Evolutionary conservation across 2,797 vertebrate genomes (phyloP).

Genomic region (Pantherophis vulpinus): DNA sequence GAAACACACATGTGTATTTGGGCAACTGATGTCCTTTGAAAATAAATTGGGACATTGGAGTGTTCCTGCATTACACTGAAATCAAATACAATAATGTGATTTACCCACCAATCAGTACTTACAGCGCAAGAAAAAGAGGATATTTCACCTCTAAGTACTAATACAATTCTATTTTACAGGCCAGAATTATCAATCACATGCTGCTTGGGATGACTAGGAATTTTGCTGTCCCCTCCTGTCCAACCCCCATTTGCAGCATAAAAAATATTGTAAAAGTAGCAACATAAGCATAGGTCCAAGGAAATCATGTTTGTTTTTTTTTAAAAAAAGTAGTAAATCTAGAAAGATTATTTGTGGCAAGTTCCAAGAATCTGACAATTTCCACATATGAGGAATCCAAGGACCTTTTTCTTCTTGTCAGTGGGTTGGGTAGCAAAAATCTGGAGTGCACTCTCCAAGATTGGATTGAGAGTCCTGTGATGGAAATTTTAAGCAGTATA

Average conservation of each 20-base stretch:
- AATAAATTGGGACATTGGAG: background rate
- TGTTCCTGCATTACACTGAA: background rate
- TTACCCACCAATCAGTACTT: background rate
- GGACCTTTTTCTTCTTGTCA: background rate
- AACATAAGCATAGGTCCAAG: background rate
- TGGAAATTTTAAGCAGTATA: background rate
- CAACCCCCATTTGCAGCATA: background rate
- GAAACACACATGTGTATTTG: background rate
- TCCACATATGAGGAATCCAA: background rate
- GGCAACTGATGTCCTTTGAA: background rate
- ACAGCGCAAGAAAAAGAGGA: background rate
- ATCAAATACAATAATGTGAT: background rate
- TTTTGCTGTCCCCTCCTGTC: background rate
- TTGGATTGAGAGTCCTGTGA: background rate
- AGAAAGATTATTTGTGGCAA: background rate
- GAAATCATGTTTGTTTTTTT: background rate
- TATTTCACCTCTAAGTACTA: background rate
- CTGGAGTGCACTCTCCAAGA: background rate
- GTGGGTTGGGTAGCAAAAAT: background rate
- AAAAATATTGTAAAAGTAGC: background rate
- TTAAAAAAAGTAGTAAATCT: background rate
- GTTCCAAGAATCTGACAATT: background rate
- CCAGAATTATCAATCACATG: background rate
- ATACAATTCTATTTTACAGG: background rate
- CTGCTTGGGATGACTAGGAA: background rate